Base-by-base conservation (phyloP, 2,113 vertebrate species). In the Epinephelus fuscoguttatus region DNA sequence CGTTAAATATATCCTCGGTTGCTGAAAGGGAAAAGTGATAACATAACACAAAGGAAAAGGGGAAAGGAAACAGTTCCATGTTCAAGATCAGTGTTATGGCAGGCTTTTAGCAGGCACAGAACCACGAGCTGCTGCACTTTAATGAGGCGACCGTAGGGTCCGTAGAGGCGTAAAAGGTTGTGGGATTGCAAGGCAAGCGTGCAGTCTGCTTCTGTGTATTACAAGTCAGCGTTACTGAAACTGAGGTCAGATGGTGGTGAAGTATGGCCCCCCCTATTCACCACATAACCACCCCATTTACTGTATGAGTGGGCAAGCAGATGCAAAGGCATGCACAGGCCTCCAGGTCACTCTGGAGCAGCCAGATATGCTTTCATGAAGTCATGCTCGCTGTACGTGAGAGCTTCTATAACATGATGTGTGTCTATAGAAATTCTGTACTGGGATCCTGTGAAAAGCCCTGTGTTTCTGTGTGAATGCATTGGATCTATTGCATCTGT, bases 241-340 rank as follows among this genome's bases (percentile, higher is more conserved):
- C 70, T 63, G 18, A 45, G 25, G 33, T 73, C 76, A 83, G 57
- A 76, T 60, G 55, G 63, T 70, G 64, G 47, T 53, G 64, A 53
- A 67, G 74, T 15, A 74, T 57, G 40, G 0, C 45, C 63, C 56
- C 56, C 23, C 7, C 61, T 19, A 21, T 33, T 57, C 64, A 59
- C 52, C 30, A 17, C 64, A 42, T 21, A 67, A 33, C 53, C 78
- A 74, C 62, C 49, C 45, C 18, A 33, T 74, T 37, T 66, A 63
- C 67, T 68, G n/a, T 76, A 55, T 33, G 56, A 50, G 50, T 53
- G 82, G 72, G 84, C 81, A 92, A 89, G 87, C 89, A 84, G 85
- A 92, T 82, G 86, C 67, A 73, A 73, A 88, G 50, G 72, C 94
- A 93, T 94, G 94, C 91, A 90, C 71, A 77, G 53, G 67, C 82